Evolutionary conservation across 2,888 invertebrate species (phyloP).

Genomic region (Synergus itoensis): DNA sequence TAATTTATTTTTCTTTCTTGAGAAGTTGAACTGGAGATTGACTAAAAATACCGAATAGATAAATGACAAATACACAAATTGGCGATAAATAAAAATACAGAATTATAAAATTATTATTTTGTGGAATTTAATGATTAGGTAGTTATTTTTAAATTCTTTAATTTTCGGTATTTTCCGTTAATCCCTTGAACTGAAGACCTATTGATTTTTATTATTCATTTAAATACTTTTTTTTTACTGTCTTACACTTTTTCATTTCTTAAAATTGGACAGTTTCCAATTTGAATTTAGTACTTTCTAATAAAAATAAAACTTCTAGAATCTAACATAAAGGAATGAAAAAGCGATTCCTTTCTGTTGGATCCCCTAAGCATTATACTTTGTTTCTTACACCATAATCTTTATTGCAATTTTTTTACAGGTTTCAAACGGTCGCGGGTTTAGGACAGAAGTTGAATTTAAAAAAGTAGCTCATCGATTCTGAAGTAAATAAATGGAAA

Average conservation of each 20-base stretch:
- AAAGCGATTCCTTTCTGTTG: not conserved
- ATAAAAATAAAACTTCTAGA: not conserved
- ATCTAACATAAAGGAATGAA: not conserved
- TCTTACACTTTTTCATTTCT: too few relatives aligned
- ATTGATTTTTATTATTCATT: too few relatives aligned
- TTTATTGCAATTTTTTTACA: not conserved
- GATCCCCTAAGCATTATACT: not conserved
- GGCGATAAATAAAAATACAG: too few relatives aligned
- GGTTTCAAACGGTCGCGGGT: not conserved
- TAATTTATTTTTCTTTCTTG: not conserved
- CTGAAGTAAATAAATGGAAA: constrained; percentile 31
- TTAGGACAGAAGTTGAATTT: constrained; percentile 46
- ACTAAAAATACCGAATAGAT: too few relatives aligned
- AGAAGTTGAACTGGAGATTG: not conserved
- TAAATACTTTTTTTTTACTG: too few relatives aligned
- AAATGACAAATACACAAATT: too few relatives aligned
- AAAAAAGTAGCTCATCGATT: constrained; percentile 27
- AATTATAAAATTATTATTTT: too few relatives aligned
- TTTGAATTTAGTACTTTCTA: not conserved
- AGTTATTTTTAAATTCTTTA: too few relatives aligned
- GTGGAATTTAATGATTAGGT: too few relatives aligned
- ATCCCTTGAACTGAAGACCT: too few relatives aligned
- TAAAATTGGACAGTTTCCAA: too few relatives aligned
- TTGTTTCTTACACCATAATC: not conserved
- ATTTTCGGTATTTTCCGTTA: too few relatives aligned